Evolutionary conservation across 2,888 invertebrate genomes (phyloP).

Genomic region (Acanthosepion pharaonis): DNA sequence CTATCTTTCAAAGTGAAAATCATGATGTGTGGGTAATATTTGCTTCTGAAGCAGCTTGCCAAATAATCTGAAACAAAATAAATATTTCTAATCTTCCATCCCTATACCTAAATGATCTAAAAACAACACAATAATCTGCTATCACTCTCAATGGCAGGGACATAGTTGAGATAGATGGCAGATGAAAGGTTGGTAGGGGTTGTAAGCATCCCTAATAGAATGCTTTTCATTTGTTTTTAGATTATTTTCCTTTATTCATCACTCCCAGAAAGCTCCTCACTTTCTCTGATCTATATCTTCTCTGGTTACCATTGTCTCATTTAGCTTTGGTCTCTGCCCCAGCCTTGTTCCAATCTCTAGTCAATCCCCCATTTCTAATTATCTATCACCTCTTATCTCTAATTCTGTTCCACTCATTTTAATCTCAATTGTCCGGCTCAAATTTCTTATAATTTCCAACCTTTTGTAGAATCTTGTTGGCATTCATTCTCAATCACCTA

Average conservation of each 20-base stretch:
- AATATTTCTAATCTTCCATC: not conserved
- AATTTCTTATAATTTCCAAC: conserved; percentile 20
- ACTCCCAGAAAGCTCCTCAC: not conserved
- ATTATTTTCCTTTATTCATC: not conserved
- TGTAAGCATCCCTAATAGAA: not conserved
- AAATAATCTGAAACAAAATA: conserved; percentile 21
- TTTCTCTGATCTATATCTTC: conserved; percentile 33
- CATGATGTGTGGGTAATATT: not conserved
- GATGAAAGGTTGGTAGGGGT: not conserved
- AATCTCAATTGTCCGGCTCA: conserved; percentile 20
- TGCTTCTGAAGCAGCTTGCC: not conserved
- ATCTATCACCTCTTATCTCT: not conserved
- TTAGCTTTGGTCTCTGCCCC: not conserved
- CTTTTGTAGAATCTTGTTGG: not conserved
- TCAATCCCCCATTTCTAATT: not conserved
- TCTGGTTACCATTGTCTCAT: not conserved
- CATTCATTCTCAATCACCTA: not conserved
- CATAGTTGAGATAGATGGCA: not conserved
- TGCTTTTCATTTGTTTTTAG: not conserved
- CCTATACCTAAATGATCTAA: conserved; percentile 18
- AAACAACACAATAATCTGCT: conserved; percentile 6
- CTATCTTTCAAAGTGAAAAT: not conserved
- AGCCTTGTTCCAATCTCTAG: not conserved
- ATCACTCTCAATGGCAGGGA: not conserved
- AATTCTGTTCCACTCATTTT: conserved; percentile 33